A percentile compares a stretch with the other conserved stretches of the same genome.
phyloP scores from a whole-genome alignment of 1,140 invertebrate species.

The Parasteatoda tepidariorum region DNA sequence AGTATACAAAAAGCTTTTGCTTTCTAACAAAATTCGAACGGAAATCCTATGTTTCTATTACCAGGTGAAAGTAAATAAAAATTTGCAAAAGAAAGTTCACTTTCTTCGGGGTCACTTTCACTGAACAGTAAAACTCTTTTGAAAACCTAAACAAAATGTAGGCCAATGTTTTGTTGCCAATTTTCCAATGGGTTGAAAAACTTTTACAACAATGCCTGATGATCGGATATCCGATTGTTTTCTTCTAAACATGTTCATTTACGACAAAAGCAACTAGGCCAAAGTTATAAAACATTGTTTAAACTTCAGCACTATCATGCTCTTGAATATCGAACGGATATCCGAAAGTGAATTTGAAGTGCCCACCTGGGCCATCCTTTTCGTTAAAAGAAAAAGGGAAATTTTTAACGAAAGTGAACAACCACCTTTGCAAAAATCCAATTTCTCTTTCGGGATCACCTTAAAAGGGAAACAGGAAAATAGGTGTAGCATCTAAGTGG shows the following conservation, averaged over 20 bases:
- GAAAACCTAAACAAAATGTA: neutral
- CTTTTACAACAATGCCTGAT: neutral
- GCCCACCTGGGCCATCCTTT: constrained; percentile 2
- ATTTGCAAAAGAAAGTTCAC: neutral
- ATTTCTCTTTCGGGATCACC: neutral
- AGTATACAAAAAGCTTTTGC: no score
- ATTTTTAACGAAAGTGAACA: neutral
- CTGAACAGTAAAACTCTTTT: neutral
- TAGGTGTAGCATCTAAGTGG: constrained; percentile 37
- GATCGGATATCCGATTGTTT: neutral
- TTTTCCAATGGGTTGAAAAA: neutral
- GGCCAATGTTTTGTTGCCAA: neutral
- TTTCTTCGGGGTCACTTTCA: neutral
- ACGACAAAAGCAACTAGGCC: neutral
- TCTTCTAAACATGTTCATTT: neutral
- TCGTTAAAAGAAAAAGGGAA: neutral
- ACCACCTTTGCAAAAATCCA: neutral
- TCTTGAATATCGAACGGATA: constrained; percentile 26
- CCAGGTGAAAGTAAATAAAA: neutral
- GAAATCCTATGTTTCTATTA: constrained; percentile 3
- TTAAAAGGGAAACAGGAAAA: constrained; percentile 19
- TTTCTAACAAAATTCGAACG: constrained; percentile 13
- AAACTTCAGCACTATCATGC: neutral
- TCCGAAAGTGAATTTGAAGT: constrained; percentile 1
- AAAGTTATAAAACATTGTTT: neutral